These are phyloP conservation scores for Homalodisca vitripennis DNA, from an alignment of 1,140 invertebrate species.

Conservation along the genomic window DNA sequence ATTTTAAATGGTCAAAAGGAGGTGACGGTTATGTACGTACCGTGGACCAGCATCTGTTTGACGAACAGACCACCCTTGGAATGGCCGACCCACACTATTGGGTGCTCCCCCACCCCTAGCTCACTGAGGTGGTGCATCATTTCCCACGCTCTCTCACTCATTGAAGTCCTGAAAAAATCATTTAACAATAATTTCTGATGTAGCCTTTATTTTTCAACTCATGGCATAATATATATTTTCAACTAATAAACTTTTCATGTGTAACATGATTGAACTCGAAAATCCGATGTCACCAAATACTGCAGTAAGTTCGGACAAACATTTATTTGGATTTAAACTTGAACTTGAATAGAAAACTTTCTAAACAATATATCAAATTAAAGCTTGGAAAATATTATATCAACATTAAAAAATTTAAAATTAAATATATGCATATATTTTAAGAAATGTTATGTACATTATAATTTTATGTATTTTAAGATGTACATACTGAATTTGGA, in stretches of 20 bases:
- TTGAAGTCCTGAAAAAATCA: slow-evolving; percentile 48
- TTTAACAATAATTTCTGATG: neutral
- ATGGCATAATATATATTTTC: too few species aligned
- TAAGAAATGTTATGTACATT: too few species aligned
- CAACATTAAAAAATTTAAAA: too few species aligned
- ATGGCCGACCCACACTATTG: slow-evolving; percentile 69
- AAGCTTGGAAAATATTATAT: too few species aligned
- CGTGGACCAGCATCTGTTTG: slow-evolving; percentile 65
- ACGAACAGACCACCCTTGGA: slow-evolving; percentile 70
- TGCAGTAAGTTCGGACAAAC: too few species aligned
- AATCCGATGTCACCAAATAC: neutral
- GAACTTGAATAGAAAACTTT: too few species aligned
- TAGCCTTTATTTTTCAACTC: neutral
- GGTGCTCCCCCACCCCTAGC: slow-evolving; percentile 58
- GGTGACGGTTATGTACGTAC: slow-evolving; percentile 41
- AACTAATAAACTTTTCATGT: neutral
- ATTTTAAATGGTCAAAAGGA: too few species aligned
- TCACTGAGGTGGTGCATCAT: slow-evolving; percentile 61
- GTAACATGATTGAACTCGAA: neutral
- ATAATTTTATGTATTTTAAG: too few species aligned
- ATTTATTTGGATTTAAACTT: too few species aligned
- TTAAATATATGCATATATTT: too few species aligned
- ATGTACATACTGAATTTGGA: too few species aligned
- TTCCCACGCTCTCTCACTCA: slow-evolving; percentile 61
- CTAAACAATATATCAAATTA: too few species aligned